These are phyloP conservation scores for Heliconius ismenius DNA, from an alignment of 2,888 invertebrate species.

Conservation along the genomic window DNA sequence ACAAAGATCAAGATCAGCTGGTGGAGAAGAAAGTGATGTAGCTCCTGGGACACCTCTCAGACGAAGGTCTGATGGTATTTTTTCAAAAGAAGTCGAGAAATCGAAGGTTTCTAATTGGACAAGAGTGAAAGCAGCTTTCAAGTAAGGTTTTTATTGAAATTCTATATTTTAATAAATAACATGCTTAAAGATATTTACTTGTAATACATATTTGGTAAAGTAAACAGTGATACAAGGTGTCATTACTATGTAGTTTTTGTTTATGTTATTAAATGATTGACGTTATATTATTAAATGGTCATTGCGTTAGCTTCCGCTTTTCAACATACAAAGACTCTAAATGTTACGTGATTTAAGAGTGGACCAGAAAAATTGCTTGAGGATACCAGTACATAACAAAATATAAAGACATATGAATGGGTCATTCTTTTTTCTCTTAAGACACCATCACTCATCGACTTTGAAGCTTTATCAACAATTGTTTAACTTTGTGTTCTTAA, in stretches of 20 bases:
- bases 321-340: background rate
- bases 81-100: slow-evolving; percentile 73
- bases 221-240: background rate
- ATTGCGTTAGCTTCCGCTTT: background rate
- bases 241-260: background rate
- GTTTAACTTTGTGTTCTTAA: background rate
- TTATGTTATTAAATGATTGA: too few relatives aligned
- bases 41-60: slow-evolving; percentile 67
- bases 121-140: slow-evolving; percentile 93
- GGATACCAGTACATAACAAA: too few relatives aligned
- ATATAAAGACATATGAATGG: background rate
- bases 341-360: background rate
- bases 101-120: slow-evolving; percentile 93
- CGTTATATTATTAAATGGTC: background rate
- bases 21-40: slow-evolving; percentile 82
- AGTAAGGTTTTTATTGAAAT: slow-evolving; percentile 80
- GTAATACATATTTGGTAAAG: background rate
- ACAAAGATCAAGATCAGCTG: slow-evolving; percentile 86
- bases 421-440: background rate
- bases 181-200: background rate
- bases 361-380: background rate
- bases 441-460: background rate
- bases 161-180: background rate
- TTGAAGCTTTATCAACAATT: background rate
- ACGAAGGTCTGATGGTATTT: slow-evolving; percentile 70